These are phyloP conservation scores for Meandrusa payeni DNA, from an alignment of 2,888 invertebrate genomes.

Conservation along the genomic window DNA sequence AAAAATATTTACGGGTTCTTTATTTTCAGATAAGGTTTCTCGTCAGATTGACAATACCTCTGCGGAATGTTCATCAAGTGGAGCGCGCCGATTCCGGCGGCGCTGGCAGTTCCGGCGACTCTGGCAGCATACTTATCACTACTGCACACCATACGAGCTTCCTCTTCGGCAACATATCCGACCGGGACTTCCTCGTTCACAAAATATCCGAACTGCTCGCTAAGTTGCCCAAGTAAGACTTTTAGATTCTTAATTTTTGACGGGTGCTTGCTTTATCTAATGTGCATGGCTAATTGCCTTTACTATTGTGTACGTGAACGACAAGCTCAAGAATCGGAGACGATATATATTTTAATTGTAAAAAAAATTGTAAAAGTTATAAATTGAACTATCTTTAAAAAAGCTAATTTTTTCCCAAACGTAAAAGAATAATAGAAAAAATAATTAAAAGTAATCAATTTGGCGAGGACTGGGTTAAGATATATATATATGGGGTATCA, in stretches of 20 bases:
- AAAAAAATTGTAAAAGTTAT: no score
- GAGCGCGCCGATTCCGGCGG: slow-evolving; percentile 88
- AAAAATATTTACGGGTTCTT: background rate
- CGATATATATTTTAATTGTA: no score
- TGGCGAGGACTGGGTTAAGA: no score
- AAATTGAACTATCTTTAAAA: no score
- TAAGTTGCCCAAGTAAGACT: slow-evolving; percentile 79
- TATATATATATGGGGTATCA: no score
- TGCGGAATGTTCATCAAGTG: slow-evolving; percentile 89
- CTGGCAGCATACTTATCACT: slow-evolving; percentile 88
- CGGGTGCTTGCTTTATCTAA: background rate
- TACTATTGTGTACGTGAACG: no score
- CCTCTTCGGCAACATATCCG: slow-evolving; percentile 93
- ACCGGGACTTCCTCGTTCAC: slow-evolving; percentile 92
- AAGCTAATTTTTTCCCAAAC: no score
- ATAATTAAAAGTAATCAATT: no score
- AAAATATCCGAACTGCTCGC: slow-evolving; percentile 94
- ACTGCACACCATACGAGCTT: slow-evolving; percentile 91
- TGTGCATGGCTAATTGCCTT: background rate
- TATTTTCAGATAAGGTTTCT: slow-evolving; percentile 84
- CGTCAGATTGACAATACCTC: slow-evolving; percentile 93
- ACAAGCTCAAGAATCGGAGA: no score
- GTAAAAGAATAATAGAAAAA: no score
- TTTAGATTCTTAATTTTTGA: slow-evolving; percentile 3
- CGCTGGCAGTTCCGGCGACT: slow-evolving; percentile 81